phyloP scores from a whole-genome alignment of 2,797 vertebrate genomes.

The Poecilia wingei region DNA sequence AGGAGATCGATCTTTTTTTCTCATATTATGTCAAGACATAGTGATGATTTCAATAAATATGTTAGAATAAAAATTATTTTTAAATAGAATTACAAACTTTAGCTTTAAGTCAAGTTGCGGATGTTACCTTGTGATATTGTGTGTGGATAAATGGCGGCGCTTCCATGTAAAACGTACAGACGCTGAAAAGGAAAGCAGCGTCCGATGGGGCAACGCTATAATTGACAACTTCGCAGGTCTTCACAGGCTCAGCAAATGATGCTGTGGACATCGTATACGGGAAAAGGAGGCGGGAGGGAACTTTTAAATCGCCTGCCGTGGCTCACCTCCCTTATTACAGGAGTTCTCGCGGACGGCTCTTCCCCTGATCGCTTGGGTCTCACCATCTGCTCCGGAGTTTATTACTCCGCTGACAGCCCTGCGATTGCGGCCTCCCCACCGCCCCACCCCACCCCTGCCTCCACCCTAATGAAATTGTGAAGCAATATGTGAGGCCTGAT shows the following conservation, averaged over 20 bases:
- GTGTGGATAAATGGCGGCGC: not conserved
- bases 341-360: slow-evolving; percentile 62
- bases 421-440: slow-evolving; percentile 52
- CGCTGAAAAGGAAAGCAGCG: slow-evolving; percentile 20
- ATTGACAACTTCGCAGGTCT: slow-evolving; percentile 24
- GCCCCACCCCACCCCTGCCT: too few relatives aligned
- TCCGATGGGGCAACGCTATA: slow-evolving; percentile 1
- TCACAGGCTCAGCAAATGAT: slow-evolving; percentile 7
- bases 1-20: too few relatives aligned
- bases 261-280: slow-evolving; percentile 24
- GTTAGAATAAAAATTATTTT: too few relatives aligned
- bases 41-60: too few relatives aligned
- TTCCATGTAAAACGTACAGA: not conserved
- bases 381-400: slow-evolving; percentile 71
- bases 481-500: slow-evolving; percentile 67
- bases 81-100: too few relatives aligned
- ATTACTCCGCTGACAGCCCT: slow-evolving; percentile 55
- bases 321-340: slow-evolving; percentile 57
- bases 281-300: slow-evolving; percentile 35
- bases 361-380: slow-evolving; percentile 27
- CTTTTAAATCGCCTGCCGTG: slow-evolving; percentile 33
- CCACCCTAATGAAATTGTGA: slow-evolving; percentile 70
- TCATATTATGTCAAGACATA: too few relatives aligned
- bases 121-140: not conserved
- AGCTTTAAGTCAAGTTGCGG: not conserved